Evolutionary conservation across 2,888 invertebrate genomes (phyloP).

Genomic region (Amitus sp.): DNA sequence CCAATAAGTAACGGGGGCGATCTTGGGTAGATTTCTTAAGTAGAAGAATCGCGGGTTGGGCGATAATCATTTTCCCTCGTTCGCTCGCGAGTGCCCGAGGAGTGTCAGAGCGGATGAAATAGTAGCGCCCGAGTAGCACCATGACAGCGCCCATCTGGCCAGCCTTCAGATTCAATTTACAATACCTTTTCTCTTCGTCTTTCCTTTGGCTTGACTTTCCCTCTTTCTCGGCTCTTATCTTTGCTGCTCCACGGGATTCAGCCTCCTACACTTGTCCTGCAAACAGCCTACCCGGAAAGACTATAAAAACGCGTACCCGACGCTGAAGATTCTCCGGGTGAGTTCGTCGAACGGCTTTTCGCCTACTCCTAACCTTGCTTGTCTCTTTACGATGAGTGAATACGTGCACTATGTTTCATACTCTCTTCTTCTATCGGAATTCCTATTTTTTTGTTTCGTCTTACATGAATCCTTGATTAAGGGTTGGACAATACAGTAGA

Average conservation of each 20-base stretch:
- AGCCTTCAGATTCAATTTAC: slow-evolving; percentile 58
- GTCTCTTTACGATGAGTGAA: slow-evolving; percentile 29
- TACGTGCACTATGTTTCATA: slow-evolving; percentile 37
- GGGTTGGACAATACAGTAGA: too few relatives aligned
- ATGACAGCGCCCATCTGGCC: slow-evolving; percentile 53
- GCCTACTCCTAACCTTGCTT: slow-evolving; percentile 40
- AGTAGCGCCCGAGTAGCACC: slow-evolving; percentile 50
- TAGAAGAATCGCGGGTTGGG: slow-evolving; percentile 44
- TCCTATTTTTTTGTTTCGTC: not conserved
- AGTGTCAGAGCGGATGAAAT: slow-evolving; percentile 50
- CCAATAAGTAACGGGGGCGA: slow-evolving; percentile 50
- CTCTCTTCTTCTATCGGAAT: slow-evolving; percentile 1
- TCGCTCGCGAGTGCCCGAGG: slow-evolving; percentile 43
- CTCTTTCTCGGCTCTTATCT: slow-evolving; percentile 34
- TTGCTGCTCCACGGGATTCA: slow-evolving; percentile 40
- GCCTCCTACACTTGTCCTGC: slow-evolving; percentile 50
- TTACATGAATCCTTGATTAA: not conserved
- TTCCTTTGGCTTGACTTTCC: slow-evolving; percentile 19
- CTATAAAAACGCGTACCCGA: slow-evolving; percentile 41
- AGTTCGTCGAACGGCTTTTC: slow-evolving; percentile 42
- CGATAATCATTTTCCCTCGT: slow-evolving; percentile 50
- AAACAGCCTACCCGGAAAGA: slow-evolving; percentile 41
- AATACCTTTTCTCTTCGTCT: slow-evolving; percentile 44
- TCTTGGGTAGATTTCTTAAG: slow-evolving; percentile 47
- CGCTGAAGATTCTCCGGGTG: slow-evolving; percentile 27